Evolutionary conservation across 1,140 invertebrate species (phyloP), one percentile per base, ranked within the genome.

Genomic region (Lordiphosa clarofinis): DNA sequence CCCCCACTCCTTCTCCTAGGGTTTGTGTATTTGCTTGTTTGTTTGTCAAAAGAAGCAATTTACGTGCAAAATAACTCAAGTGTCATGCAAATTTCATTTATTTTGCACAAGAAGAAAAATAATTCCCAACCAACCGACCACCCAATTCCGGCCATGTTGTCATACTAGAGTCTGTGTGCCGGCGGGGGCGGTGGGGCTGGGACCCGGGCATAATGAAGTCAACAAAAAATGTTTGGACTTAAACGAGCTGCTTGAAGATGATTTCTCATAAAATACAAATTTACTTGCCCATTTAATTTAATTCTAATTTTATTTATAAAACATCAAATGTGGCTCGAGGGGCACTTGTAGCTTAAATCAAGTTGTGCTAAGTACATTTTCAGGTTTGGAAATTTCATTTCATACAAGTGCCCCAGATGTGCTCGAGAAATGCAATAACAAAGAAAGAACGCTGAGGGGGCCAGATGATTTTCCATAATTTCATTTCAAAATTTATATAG

Each of bases 1-100:
- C n/a, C 2, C 36, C 4, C 4, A 28, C 35, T 15, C 39, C 21
- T 38, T 24, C 36, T 15, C 19, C 47, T 59, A 53, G 59, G 43
- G 71, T 54, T 73, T 86, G 73, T 73, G 61, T 84, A 84, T 79
- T 84, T 78, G 69, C 69, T 68, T 86, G 79, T 86, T 84, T 84
- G 78, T 84, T 84, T 87, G 76, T 87, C 84, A 87, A 87, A 87
- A 88, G 82, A 88, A 86, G 81, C 86, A 88, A 88, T 88, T 88
- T 88, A 88, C 86, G 86, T 88, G 86, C 86, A 88, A 88, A 88
- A 88, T 88, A 88, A 88, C 81, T 88, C 86, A 88, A 88, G 86
- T 88, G 86, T 88, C 86, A 88, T 88, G 86, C 86, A 88, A 88
- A 88, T 88, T 88, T 87, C 68, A 86, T 86, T 86, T 86, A 86